phyloP scores from a whole-genome alignment of 1,140 invertebrate genomes.

The Bombus affinis region DNA sequence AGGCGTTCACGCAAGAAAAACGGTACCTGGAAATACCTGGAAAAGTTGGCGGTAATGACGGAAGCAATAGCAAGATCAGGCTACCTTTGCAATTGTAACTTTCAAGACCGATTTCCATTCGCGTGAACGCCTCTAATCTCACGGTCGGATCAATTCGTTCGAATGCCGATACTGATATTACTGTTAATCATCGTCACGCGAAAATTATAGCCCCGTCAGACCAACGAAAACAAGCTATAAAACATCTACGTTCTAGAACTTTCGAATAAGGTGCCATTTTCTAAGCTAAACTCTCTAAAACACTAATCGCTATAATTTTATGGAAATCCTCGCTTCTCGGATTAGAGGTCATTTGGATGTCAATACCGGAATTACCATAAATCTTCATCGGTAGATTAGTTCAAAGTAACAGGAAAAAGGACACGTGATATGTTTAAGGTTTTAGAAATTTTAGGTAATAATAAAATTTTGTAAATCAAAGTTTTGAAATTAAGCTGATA shows the following conservation, averaged over 20 bases:
- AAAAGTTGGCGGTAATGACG: conserved; percentile 1
- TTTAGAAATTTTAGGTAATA: no score
- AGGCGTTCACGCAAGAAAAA: neutral
- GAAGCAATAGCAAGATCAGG: conserved; percentile 11
- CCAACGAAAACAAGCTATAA: neutral
- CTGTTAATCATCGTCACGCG: neutral
- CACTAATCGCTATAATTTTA: no score
- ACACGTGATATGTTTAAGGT: no score
- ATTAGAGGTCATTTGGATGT: no score
- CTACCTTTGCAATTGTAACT: conserved; percentile 22
- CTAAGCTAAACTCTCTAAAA: neutral
- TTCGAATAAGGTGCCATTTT: neutral
- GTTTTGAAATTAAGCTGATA: no score
- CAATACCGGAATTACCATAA: no score
- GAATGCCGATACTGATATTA: conserved; percentile 2
- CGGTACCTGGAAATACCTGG: conserved; percentile 6
- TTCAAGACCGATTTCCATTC: conserved; percentile 15
- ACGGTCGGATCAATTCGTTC: neutral
- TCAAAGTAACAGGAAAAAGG: no score
- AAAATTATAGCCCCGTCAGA: neutral
- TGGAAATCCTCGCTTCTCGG: no score
- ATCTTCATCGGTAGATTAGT: no score
- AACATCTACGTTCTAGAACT: neutral
- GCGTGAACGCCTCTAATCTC: conserved; percentile 5
- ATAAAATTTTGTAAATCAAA: no score